A percentile compares a stretch with the other conserved stretches of the same genome.
These are phyloP conservation scores for Caenorhabditis latens DNA, from an alignment of 1,140 invertebrate genomes.

Conservation along the genomic window DNA sequence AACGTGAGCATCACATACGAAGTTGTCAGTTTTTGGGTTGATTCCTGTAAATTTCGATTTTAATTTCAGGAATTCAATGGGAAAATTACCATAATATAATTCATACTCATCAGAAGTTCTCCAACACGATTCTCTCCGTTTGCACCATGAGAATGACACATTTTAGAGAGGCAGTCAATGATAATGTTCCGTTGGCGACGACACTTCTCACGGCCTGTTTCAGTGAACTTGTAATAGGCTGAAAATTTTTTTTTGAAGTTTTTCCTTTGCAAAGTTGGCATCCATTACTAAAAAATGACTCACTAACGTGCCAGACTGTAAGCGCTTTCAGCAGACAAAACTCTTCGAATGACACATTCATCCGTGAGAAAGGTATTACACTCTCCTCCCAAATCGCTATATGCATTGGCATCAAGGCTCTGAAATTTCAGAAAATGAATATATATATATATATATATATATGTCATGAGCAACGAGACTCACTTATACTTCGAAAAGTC, in stretches of 20 bases:
- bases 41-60: neutral
- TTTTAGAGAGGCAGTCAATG: conserved; percentile 14
- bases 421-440: neutral
- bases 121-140: conserved; percentile 1
- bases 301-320: conserved; percentile 29
- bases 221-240: conserved; percentile 35
- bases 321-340: conserved; percentile 37
- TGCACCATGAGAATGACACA: conserved; percentile 32
- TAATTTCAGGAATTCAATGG: too few relatives aligned
- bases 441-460: too few relatives aligned
- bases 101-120: conserved; percentile 45
- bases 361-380: neutral
- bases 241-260: neutral
- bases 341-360: conserved; percentile 36
- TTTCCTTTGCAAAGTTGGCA: too few relatives aligned
- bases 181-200: conserved; percentile 33
- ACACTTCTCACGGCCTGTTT: conserved; percentile 39
- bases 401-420: conserved; percentile 36
- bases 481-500: conserved; percentile 41
- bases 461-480: neutral
- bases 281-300: neutral
- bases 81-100: conserved; percentile 4
- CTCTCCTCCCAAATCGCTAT: conserved; percentile 42
- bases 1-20: conserved; percentile 39
- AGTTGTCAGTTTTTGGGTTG: conserved; percentile 40